phyloP scores from a whole-genome alignment of 2,113 vertebrate species.

The Coreoperca whiteheadi region DNA sequence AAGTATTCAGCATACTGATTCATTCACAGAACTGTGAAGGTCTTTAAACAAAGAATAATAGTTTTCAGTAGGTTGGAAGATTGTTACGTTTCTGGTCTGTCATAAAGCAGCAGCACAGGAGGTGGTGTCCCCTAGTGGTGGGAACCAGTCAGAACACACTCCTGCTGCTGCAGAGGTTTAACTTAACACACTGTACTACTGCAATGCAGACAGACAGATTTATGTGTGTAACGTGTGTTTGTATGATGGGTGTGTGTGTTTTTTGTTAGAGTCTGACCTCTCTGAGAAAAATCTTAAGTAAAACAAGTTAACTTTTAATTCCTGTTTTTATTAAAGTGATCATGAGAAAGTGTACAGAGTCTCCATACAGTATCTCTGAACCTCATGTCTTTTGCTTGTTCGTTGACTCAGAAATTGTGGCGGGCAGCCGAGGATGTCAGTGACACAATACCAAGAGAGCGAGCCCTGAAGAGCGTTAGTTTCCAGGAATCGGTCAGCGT shows the following conservation, averaged over 20 bases:
- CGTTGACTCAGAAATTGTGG: slow-evolving; percentile 87
- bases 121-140: slow-evolving; percentile 45
- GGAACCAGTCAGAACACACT: slow-evolving; percentile 2
- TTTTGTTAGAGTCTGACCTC: background rate
- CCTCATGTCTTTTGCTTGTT: slow-evolving; percentile 11
- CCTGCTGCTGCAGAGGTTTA: slow-evolving; percentile 26
- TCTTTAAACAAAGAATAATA: background rate
- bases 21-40: background rate
- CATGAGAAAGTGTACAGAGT: background rate
- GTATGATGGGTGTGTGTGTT: background rate
- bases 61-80: background rate
- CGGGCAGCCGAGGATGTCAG: slow-evolving; percentile 89
- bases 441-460: slow-evolving; percentile 83
- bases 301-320: background rate
- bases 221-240: slow-evolving; percentile 1
- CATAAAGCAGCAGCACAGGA: background rate
- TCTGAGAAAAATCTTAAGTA: background rate
- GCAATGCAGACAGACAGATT: slow-evolving; percentile 65
- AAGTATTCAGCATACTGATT: background rate
- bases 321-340: background rate
- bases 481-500: slow-evolving; percentile 87
- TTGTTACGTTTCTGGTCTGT: background rate
- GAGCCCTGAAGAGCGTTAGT: slow-evolving; percentile 87
- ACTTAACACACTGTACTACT: slow-evolving; percentile 35
- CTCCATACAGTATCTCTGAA: slow-evolving; percentile 1